Conservation (phyloP, 2,888 invertebrate species). For the Sipha maydis region DNA sequence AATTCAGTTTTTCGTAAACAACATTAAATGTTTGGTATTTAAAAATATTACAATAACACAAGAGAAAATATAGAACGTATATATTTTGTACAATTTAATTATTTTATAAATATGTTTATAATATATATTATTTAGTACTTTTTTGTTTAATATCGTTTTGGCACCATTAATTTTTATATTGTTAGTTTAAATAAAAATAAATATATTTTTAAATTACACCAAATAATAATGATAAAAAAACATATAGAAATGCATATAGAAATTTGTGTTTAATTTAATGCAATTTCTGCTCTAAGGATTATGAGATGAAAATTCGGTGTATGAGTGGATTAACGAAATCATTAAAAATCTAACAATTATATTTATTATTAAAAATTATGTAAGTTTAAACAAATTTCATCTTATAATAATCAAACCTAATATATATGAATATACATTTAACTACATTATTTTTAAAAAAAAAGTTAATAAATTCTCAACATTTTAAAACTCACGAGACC, state of each 20-base stretch:
- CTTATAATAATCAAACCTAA: slow-evolving; percentile 5
- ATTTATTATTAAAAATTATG: background rate
- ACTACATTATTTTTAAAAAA: background rate
- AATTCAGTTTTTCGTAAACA: slow-evolving; percentile 18
- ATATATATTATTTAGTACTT: slow-evolving; percentile 16
- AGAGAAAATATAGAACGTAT: no score
- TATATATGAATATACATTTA: background rate
- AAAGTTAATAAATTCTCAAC: background rate
- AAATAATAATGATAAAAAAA: background rate
- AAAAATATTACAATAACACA: background rate
- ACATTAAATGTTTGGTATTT: slow-evolving; percentile 15
- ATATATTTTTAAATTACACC: background rate
- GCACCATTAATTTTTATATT: slow-evolving; percentile 46
- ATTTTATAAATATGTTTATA: slow-evolving; percentile 29
- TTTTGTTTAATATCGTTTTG: slow-evolving; percentile 40
- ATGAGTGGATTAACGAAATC: slow-evolving; percentile 24
- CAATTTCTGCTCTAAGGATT: slow-evolving; percentile 5
- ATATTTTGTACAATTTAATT: background rate
- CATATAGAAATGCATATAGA: background rate
- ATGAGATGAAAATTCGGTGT: slow-evolving; percentile 40
- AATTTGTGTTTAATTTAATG: slow-evolving; percentile 19
- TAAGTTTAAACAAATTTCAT: background rate
- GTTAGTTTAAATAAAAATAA: slow-evolving; percentile 4
- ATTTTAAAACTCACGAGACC: background rate
- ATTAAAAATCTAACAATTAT: slow-evolving; percentile 18